Evolutionary conservation across 2,888 invertebrate genomes (phyloP), one percentile per base, ranked within the genome.

Genomic region (Caradrina clavipalpis): DNA sequence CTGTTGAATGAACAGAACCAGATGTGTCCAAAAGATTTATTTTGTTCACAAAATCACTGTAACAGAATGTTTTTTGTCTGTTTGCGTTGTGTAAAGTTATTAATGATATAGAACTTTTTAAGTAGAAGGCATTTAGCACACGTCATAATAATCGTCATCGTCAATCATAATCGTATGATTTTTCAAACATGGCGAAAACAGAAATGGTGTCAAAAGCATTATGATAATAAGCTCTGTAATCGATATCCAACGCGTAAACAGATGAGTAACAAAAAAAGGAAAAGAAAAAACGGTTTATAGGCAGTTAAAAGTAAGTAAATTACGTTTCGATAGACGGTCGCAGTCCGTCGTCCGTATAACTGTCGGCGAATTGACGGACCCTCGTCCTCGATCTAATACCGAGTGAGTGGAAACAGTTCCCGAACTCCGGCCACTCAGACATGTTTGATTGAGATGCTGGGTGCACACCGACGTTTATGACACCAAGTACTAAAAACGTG

Each of bases 301-400:
- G 71, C 80, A 82, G 81, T 86, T 87, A 83, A 79, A 81, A 81
- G 77, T 88, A 87, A 86, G 82, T 87, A 87, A 87, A 86, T 86
- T 86, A 84, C 78, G 60, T 78, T 81, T 81, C 71, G 70, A 78
- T 75, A 54, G 66, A 72, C 69, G 73, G 66, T 71, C 82, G 74
- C 78, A 76, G 82, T 81, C 79, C 85, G 85, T 84, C 87, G 81
- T 82, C 80, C 84, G 86, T 86, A 87, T 89, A 91, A 91, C 90
- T 88, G 89, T 89, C 88, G 87, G 87, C 84, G 87, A 91, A 91
- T 92, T 90, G 91, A 86, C 84, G 83, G 78, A 92, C 90, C 90
- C 90, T 91, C 88, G 86, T 91, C 91, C 84, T 76, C 61, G 19
- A 56, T 68, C 68, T 77, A 80, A 77, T 89, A 85, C 82, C 86